A percentile compares a stretch with the other conserved stretches of the same genome.
phyloP scores from a whole-genome alignment of 2,888 invertebrate genomes.

The Conistra vaccinii region DNA sequence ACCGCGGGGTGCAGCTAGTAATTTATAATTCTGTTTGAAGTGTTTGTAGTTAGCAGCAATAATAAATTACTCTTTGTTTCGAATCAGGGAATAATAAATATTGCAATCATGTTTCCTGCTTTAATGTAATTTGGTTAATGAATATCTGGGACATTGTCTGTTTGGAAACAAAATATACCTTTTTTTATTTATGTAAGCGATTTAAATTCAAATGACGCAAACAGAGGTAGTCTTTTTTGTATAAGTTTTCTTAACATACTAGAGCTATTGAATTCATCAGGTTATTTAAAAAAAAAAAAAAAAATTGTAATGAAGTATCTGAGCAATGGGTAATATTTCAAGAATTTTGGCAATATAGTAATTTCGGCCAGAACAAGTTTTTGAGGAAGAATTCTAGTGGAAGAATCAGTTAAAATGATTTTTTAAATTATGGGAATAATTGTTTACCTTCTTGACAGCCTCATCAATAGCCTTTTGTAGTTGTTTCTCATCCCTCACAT shows the following conservation, averaged over 20 bases:
- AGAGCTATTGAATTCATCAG: neutral
- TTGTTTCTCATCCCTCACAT: conserved; percentile 96
- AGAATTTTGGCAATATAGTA: neutral
- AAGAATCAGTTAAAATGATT: neutral
- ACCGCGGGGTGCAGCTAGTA: neutral
- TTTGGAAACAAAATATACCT: neutral
- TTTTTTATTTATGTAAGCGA: neutral
- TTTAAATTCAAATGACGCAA: neutral
- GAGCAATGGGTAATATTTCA: neutral
- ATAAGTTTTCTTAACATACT: neutral
- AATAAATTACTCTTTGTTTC: neutral
- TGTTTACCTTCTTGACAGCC: conserved; percentile 92
- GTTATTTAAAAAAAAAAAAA: too few species aligned
- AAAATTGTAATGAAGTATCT: neutral
- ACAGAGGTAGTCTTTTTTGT: neutral
- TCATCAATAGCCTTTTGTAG: conserved; percentile 93
- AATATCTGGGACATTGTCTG: too few species aligned
- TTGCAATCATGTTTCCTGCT: neutral
- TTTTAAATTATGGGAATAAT: neutral
- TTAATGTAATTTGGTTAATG: neutral
- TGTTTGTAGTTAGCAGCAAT: neutral
- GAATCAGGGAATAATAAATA: neutral
- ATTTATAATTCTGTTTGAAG: neutral
- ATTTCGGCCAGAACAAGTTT: neutral
- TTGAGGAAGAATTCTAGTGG: neutral